Base-by-base conservation (phyloP, 2,113 vertebrate genomes). In the Antigone vipio region DNA sequence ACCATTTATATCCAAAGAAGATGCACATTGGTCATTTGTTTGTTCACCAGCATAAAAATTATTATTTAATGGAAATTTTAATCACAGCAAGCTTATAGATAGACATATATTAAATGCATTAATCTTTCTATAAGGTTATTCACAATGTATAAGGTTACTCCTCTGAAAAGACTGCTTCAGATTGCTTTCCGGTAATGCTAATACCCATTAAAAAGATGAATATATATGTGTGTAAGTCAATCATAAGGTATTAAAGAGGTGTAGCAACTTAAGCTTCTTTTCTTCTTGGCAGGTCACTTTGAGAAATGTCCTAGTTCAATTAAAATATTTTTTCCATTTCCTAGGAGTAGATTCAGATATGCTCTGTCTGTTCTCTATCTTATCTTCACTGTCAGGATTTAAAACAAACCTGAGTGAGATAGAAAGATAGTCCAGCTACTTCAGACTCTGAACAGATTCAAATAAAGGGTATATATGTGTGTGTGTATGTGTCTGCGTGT, bases 161-260 rank as follows among this genome's bases (percentile, higher is more conserved):
- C 84, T 92, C 72, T 97, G 94, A 97, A 95, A 91, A 97, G 95
- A 92, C 92, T 95, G 59, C 88, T 97, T 63, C 87, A 95, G 96
- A 95, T 84, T 96, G 94, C 96, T 96, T 97, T 97, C 92, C 96
- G 92, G 88, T 91, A 96, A 89, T 95, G 90, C 92, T 94, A 97
- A 96, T 97, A 89, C 96, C 96, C 97, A 97, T 97, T 97, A 97
- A 96, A 97, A 97, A 97, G 97, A 97, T 97, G 97, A 97, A 97
- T 97, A 97, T 97, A 97, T 96, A 91, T 73, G 52, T 92, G 59
- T 95, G 87, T 96, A 96, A 97, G 97, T 97, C 97, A 97, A 97
- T 97, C 96, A 97, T 97, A 92, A 85, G 89, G 75, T 93, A 86
- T 93, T 94, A 96, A 90, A 95, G 86, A 95, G 93, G 95, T 95